Evolutionary conservation across 2,888 invertebrate genomes (phyloP).

Genomic region (Agriopis leucophaearia): DNA sequence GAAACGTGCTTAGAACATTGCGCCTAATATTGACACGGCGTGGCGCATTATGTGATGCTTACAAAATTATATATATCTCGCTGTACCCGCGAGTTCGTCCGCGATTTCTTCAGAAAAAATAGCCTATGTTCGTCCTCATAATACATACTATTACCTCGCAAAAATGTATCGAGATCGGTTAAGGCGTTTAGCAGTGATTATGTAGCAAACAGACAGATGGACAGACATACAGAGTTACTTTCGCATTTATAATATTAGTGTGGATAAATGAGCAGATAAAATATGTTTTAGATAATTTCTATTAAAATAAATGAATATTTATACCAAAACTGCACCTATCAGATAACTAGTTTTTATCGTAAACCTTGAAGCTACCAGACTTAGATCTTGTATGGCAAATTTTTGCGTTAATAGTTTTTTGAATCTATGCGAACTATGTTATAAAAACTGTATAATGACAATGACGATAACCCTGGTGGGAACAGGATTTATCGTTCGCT

Average conservation of each 20-base stretch:
- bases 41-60: background rate
- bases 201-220: too few species aligned
- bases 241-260: background rate
- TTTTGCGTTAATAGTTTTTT: slow-evolving; percentile 10
- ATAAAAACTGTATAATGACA: background rate
- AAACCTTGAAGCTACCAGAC: slow-evolving; percentile 8
- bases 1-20: slow-evolving; percentile 15
- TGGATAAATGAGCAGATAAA: slow-evolving; percentile 3
- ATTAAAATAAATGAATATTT: slow-evolving; percentile 19
- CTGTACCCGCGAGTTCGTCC: too few species aligned
- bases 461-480: slow-evolving; percentile 11
- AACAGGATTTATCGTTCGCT: slow-evolving; percentile 40
- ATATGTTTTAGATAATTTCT: background rate
- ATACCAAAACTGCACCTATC: slow-evolving; percentile 22
- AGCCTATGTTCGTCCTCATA: too few species aligned
- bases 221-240: too few species aligned
- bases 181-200: too few species aligned
- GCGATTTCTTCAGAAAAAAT: too few species aligned
- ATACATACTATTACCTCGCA: too few species aligned
- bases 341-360: slow-evolving; percentile 13
- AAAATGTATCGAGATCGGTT: too few species aligned
- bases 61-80: too few species aligned
- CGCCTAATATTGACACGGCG: too few species aligned
- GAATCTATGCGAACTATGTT: too few species aligned
- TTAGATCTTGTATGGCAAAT: background rate